Percentiles rank a stretch among this genome's conserved stretches.
These are phyloP conservation scores for Boloria euphrosyne DNA, from an alignment of 2,888 invertebrate genomes.

Conservation along the genomic window DNA sequence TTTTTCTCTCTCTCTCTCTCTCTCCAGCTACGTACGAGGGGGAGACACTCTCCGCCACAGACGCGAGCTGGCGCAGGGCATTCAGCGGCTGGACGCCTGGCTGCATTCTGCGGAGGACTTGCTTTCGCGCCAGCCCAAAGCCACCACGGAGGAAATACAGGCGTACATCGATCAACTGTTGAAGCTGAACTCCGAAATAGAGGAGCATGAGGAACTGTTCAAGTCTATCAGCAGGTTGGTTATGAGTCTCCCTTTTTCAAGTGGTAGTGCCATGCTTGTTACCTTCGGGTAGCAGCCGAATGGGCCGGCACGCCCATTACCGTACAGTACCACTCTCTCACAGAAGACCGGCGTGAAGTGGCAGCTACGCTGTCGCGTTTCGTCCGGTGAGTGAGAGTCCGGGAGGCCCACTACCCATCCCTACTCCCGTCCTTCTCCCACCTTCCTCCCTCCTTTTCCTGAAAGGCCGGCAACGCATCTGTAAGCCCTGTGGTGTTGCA, in stretches of 20 bases:
- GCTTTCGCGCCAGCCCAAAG: constrained; percentile 86
- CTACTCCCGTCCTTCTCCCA: too few relatives aligned
- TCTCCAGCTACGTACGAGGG: constrained; percentile 87
- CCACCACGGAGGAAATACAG: constrained; percentile 90
- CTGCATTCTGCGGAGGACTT: constrained; percentile 88
- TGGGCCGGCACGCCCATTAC: too few relatives aligned
- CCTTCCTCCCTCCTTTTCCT: too few relatives aligned
- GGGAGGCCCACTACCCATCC: too few relatives aligned
- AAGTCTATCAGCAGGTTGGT: constrained; percentile 90
- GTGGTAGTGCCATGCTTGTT: too few relatives aligned
- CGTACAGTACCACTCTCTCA: too few relatives aligned
- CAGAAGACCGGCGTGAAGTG: too few relatives aligned
- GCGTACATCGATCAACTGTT: constrained; percentile 90
- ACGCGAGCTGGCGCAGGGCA: constrained; percentile 89
- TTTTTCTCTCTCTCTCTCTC: background rate
- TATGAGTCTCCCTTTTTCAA: background rate
- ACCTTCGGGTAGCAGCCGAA: too few relatives aligned
- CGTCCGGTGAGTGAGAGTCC: too few relatives aligned
- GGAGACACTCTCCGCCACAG: constrained; percentile 92
- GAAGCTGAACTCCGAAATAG: constrained; percentile 90
- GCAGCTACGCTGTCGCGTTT: too few relatives aligned
- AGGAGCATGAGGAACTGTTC: constrained; percentile 93
- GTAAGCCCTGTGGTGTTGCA: too few relatives aligned
- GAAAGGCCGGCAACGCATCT: too few relatives aligned
- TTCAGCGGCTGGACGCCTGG: constrained; percentile 90